Base-by-base conservation (phyloP, 2,888 invertebrate species). In the Clusia tigrina region DNA sequence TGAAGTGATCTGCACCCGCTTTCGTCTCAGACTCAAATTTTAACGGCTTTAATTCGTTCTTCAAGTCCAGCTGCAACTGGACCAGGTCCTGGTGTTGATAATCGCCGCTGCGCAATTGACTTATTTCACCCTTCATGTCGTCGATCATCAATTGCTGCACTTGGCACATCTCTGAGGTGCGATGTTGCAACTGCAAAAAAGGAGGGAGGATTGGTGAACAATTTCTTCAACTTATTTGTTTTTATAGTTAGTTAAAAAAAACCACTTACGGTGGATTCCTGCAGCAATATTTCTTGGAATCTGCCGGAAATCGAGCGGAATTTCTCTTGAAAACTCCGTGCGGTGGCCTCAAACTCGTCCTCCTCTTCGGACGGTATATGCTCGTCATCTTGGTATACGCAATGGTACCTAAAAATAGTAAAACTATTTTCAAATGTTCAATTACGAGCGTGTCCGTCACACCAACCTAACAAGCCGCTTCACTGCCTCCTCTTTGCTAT, bases 161-260 rank as follows among this genome's bases (percentile, higher is more conserved):
- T 89, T 92, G 90, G 84, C 92, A 89, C 63, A 89, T 81, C 81
- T 93, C 93, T 1, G 92, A 90, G 1, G 92, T 91, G 69, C 89
- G 88, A 61, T 90, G 89, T 73, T 88, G 87, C 58, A 90, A 85
- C 92, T 92, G 82, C 12, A 83, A 78, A 71, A 68, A 54, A 64
- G 69, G 57, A 71, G 65, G 65, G 61, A 55, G 38, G 25, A 22
- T 20, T 25, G 18, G 17, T 38, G 15, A 9, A 55, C 52, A 20
- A 3, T 9, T 46, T 10, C 46, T 23, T 58, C 12, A 25, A 22
- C 17, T 2, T 32, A 25, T 17, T 37, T 23, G 38, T 2, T 1
- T 15, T 2, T 22, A 23, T 57, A 1, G 9, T 37, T 32, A 32
- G 32, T 12, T 9, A 32, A 32, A 32, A 32, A 32, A 32, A 32